phyloP scores from a whole-genome alignment of 2,888 invertebrate genomes.

The Apotomis capreana region DNA sequence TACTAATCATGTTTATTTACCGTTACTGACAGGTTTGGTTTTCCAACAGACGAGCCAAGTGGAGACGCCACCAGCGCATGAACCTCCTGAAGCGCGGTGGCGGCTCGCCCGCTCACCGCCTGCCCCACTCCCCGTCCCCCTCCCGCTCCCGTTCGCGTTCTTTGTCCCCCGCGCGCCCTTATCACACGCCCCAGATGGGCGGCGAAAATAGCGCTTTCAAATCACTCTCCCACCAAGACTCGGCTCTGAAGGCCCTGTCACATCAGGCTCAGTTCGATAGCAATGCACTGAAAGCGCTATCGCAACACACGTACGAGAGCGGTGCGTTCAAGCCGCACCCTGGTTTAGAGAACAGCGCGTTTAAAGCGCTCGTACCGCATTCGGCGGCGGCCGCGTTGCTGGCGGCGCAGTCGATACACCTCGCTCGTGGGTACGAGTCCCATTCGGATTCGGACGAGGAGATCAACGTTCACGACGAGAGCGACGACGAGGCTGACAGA shows the following conservation, averaged over 20 bases:
- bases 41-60: slow-evolving; percentile 99
- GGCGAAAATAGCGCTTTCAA: slow-evolving; percentile 96
- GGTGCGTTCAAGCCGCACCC: slow-evolving; percentile 75
- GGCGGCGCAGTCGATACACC: slow-evolving; percentile 77
- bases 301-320: slow-evolving; percentile 69
- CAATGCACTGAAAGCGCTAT: slow-evolving; percentile 80
- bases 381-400: slow-evolving; percentile 85
- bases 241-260: slow-evolving; percentile 84
- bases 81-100: slow-evolving; percentile 94
- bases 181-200: slow-evolving; percentile 88
- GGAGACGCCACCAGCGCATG: slow-evolving; percentile 98
- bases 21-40: slow-evolving; percentile 98
- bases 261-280: slow-evolving; percentile 83
- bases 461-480: slow-evolving; percentile 93
- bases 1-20: slow-evolving; percentile 83
- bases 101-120: slow-evolving; percentile 86
- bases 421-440: slow-evolving; percentile 78
- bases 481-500: slow-evolving; percentile 84
- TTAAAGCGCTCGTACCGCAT: slow-evolving; percentile 89
- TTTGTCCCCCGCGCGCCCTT: slow-evolving; percentile 85
- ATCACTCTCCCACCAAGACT: slow-evolving; percentile 86
- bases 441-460: slow-evolving; percentile 88
- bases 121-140: slow-evolving; percentile 77
- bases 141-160: slow-evolving; percentile 87
- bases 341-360: slow-evolving; percentile 92